Evolutionary conservation across 2,797 vertebrate species (phyloP).

Genomic region (Perodicticus potto): DNA sequence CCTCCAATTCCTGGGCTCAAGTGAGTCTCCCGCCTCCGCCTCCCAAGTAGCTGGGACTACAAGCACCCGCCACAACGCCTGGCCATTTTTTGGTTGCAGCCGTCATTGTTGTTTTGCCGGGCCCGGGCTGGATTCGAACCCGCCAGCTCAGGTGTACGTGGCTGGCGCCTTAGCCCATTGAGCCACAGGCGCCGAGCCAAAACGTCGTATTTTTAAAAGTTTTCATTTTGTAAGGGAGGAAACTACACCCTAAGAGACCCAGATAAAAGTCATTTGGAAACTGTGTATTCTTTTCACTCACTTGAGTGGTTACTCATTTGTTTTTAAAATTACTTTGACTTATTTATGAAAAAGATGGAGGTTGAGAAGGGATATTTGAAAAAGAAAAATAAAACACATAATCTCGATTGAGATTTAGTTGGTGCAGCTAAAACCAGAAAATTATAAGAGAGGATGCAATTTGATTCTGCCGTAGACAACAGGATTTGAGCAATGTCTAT

Average conservation of each 20-base stretch:
- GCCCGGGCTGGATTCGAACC: too few species aligned
- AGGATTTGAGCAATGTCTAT: neutral
- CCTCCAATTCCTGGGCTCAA: too few species aligned
- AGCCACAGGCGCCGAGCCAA: too few species aligned
- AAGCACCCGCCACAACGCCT: too few species aligned
- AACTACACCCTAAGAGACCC: neutral
- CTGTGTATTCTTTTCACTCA: neutral
- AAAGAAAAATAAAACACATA: slow-evolving; percentile 32
- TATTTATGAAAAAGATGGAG: slow-evolving; percentile 17
- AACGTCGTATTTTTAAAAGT: neutral
- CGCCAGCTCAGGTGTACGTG: too few species aligned
- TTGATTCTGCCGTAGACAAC: slow-evolving; percentile 50
- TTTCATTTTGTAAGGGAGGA: slow-evolving; percentile 18
- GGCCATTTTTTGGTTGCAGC: too few species aligned
- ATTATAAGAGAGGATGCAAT: slow-evolving; percentile 45
- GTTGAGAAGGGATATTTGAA: neutral
- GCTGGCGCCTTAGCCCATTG: too few species aligned
- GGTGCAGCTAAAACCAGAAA: slow-evolving; percentile 57
- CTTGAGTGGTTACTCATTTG: neutral
- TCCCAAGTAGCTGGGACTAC: too few species aligned
- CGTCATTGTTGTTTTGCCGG: too few species aligned
- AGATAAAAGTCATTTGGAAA: neutral
- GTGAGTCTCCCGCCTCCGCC: too few species aligned
- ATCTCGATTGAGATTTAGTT: neutral
- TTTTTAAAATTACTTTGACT: slow-evolving; percentile 34